Percentiles rank a stretch among this genome's conserved stretches.
Evolutionary conservation across 1,140 invertebrate species (phyloP).

Genomic region (Uloborus diversus): DNA sequence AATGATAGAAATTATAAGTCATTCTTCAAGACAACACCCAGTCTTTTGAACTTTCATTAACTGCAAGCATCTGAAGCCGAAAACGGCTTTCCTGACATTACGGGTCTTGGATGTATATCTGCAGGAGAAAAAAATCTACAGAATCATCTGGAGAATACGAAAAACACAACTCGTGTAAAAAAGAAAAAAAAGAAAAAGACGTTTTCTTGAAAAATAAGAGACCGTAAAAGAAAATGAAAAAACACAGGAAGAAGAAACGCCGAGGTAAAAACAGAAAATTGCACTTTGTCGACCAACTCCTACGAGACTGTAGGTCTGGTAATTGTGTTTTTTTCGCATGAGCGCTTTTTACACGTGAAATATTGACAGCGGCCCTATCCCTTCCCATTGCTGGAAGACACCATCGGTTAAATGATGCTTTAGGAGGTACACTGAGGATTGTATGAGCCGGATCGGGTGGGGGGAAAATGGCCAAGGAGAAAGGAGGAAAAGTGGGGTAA

Average conservation of each 20-base stretch:
- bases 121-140: not conserved
- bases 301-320: not conserved
- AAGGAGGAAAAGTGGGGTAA: not conserved
- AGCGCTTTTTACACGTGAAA: slow-evolving; percentile 22
- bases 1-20: no score
- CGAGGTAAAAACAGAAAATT: slow-evolving; percentile 22
- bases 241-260: no score
- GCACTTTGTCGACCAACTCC: slow-evolving; percentile 13
- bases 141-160: slow-evolving; percentile 1
- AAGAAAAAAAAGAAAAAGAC: not conserved
- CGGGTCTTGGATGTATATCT: no score
- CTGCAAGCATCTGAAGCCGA: no score
- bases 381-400: not conserved
- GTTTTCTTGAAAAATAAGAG: no score
- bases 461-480: no score
- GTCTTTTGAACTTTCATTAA: no score
- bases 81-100: no score
- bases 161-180: not conserved
- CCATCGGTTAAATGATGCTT: slow-evolving; percentile 21
- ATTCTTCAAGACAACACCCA: no score
- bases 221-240: no score
- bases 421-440: not conserved
- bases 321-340: slow-evolving; percentile 32
- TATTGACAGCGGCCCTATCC: slow-evolving; percentile 9
- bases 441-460: not conserved